Evolutionary conservation across 2,888 invertebrate species (phyloP).

Genomic region (Ectropis crepuscularia): DNA sequence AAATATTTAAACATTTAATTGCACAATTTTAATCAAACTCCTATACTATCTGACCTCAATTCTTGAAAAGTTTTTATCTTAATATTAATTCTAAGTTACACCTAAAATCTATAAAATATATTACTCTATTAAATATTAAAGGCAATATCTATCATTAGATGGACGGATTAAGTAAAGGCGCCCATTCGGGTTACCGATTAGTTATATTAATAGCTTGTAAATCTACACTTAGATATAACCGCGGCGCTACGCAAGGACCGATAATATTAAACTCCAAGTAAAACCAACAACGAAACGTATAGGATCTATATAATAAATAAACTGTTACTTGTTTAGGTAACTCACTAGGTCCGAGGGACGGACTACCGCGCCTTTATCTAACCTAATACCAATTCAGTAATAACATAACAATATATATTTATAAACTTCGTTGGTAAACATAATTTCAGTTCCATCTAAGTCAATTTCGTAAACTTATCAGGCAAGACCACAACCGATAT

Average conservation of each 20-base stretch:
- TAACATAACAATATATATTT: constrained; percentile 68
- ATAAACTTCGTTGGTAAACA: constrained; percentile 82
- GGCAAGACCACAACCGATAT: constrained; percentile 86
- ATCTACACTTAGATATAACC: constrained; percentile 63
- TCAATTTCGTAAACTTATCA: constrained; percentile 83
- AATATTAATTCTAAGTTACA: constrained; percentile 73
- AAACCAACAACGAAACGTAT: constrained; percentile 77
- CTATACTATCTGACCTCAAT: constrained; percentile 74
- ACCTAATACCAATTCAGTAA: constrained; percentile 66
- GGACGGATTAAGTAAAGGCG: constrained; percentile 85
- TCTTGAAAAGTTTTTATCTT: constrained; percentile 74
- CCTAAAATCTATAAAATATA: constrained; percentile 83
- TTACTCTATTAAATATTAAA: constrained; percentile 85
- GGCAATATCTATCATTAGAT: constrained; percentile 84
- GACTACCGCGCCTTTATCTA: constrained; percentile 58
- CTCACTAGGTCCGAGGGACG: constrained; percentile 75
- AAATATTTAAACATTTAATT: constrained; percentile 3
- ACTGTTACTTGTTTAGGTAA: constrained; percentile 80
- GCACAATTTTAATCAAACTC: constrained; percentile 62
- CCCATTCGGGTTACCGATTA: constrained; percentile 83
- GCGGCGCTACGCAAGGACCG: constrained; percentile 71
- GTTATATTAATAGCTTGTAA: constrained; percentile 79
- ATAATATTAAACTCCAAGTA: constrained; percentile 64
- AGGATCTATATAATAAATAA: constrained; percentile 80
- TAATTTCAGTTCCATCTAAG: constrained; percentile 81